Percentiles rank a stretch among this genome's conserved stretches.
phyloP scores from a whole-genome alignment of 2,888 invertebrate species.

The Drosophila helvetica region DNA sequence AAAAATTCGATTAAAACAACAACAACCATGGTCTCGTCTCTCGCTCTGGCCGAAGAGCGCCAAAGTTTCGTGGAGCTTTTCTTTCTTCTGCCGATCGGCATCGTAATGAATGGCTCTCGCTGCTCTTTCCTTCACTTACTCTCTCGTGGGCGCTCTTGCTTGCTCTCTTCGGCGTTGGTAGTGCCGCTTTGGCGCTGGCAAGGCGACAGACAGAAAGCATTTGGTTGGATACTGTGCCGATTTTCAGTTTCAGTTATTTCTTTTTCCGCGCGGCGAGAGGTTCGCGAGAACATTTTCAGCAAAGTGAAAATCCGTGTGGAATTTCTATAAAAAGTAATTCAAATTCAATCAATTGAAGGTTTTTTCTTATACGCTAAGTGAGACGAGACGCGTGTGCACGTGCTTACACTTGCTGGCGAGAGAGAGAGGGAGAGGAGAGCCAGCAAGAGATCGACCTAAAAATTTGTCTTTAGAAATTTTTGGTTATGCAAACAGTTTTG shows the following conservation, averaged over 20 bases:
- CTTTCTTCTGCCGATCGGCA: not conserved
- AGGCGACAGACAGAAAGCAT: conserved; percentile 10
- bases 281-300: conserved; percentile 39
- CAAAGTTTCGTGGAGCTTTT: conserved; percentile 35
- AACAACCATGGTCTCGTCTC: conserved; percentile 17
- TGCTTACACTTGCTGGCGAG: not conserved
- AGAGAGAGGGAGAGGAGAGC: not conserved
- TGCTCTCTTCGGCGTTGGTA: conserved; percentile 7
- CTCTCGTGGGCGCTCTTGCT: not conserved
- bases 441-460: conserved; percentile 15
- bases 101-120: conserved; percentile 8
- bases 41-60: conserved; percentile 6
- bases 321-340: conserved; percentile 36
- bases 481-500: conserved; percentile 47
- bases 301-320: conserved; percentile 42
- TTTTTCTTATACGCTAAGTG: not conserved
- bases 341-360: conserved; percentile 43
- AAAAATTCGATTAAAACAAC: conserved; percentile 50
- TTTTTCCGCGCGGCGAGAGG: conserved; percentile 55
- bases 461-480: conserved; percentile 35
- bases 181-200: not conserved
- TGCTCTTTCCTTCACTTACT: conserved; percentile 16
- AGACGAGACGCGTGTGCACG: not conserved
- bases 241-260: conserved; percentile 53
- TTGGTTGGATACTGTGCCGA: conserved; percentile 15